Evolutionary conservation across 2,113 vertebrate genomes (phyloP), one percentile per base, ranked within the genome.

Genomic region (Brachionichthys hirsutus): DNA sequence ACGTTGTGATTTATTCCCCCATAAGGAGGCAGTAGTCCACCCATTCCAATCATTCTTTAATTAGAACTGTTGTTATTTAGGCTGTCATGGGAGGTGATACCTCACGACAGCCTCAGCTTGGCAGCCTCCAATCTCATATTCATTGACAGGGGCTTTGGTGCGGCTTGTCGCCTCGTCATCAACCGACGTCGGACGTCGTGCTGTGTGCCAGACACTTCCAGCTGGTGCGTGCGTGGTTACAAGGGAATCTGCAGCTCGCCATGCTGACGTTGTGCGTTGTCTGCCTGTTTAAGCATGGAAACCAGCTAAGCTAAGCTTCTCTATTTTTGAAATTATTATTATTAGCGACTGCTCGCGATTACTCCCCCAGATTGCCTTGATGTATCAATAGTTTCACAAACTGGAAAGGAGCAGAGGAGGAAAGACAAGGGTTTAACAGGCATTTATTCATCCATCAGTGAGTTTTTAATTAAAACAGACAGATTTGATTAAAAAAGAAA

Each of bases 61-160:
- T 91, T 88, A 89, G 75, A 84, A 75, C 66, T 56, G 67, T 78
- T 84, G 87, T 88, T 89, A 86, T 85, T 76, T 84, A 58, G 61
- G 76, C 75, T 87, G 87, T 86, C 89, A 83, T 57, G 12, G 71
- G 74, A 70, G 66, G 76, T 80, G 66, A 78, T 82, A 77, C 75
- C 74, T 81, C 78, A 59, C 71, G 77, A 84, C 83, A 81, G 57
- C 56, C 49, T 75, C 72, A 73, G 48, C 45, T n/a, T 79, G 83
- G 73, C 82, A 82, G 73, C 55, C 67, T 45, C 67, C 82, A 74
- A 88, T 85, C 75, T 86, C 72, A 69, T 66, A 75, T 84, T 78
- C 76, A 80, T 62, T 75, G 82, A 85, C 73, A 50, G 78, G 75
- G 63, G 64, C 75, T 71, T 62, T 64, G 66, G 70, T 38, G 73